phyloP scores from a whole-genome alignment of 2,888 invertebrate species.

The Plutella xylostella region DNA sequence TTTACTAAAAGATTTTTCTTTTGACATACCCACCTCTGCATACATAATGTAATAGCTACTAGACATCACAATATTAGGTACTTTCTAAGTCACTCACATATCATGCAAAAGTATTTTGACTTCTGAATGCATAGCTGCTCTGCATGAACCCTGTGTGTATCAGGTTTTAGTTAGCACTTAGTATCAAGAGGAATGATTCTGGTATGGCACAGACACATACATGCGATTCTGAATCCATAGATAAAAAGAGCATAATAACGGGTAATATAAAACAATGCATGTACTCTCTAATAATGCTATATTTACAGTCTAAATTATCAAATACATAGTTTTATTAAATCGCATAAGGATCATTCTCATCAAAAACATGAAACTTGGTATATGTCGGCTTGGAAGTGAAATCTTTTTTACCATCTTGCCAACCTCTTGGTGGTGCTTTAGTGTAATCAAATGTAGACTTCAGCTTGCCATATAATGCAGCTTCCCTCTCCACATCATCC shows the following conservation, averaged over 20 bases:
- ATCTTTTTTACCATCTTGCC: conserved; percentile 85
- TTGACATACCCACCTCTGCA: too few species aligned
- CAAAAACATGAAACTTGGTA: conserved; percentile 83
- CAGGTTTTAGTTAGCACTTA: too few species aligned
- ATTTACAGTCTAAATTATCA: neutral
- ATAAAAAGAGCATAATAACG: neutral
- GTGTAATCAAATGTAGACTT: conserved; percentile 79
- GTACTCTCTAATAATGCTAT: neutral
- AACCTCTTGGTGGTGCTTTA: conserved; percentile 82
- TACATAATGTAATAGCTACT: too few species aligned
- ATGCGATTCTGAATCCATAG: neutral
- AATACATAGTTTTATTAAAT: conserved; percentile 55
- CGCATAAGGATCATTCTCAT: conserved; percentile 79
- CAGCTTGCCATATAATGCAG: conserved; percentile 77
- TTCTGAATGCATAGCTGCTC: too few species aligned
- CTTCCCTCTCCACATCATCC: conserved; percentile 77
- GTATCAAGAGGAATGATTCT: too few species aligned
- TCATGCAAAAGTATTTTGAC: too few species aligned
- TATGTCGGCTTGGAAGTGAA: conserved; percentile 83
- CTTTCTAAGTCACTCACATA: too few species aligned
- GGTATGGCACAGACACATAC: too few species aligned
- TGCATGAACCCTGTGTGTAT: too few species aligned
- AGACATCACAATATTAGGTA: too few species aligned
- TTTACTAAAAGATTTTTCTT: neutral
- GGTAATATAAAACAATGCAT: too few species aligned